Base-by-base conservation (phyloP, 2,888 invertebrate species). In the Drosophila diplacantha region DNA sequence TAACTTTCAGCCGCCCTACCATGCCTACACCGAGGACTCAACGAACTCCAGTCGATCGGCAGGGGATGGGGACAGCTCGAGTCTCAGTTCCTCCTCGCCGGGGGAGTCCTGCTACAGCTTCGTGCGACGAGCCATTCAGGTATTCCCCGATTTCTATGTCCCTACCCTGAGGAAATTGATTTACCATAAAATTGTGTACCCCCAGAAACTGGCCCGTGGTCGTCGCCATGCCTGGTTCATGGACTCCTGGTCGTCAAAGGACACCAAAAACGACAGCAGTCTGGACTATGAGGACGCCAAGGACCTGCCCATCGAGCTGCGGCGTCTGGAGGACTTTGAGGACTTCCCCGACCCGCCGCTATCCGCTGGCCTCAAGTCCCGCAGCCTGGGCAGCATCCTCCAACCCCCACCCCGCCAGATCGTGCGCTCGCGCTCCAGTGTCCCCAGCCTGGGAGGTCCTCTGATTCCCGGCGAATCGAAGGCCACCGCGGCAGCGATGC, bases 71-170 rank as follows among this genome's bases (percentile, higher is more conserved):
- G 95, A 95, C 78, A 95, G 95, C 68, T 96, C 96, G 22, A 96
- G 95, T 69, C 90, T 96, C 35, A 96, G 96, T 7, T 88, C 88
- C n/a, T 88, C 88, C 0, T 96, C 95, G 69, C 96, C 96, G 5
- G 96, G 96, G 85, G 96, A 96, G 89, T 96, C 96, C 5, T 97
- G 97, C 87, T 97, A 97, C 88, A 96, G 96, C 80, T 97, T 97
- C 87, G 96, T 97, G 6, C 90, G 96, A 46, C 91, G 95, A 81
- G 96, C 96, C 12, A 91, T 97, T 50, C 94, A 92, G 89, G 92
- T 92, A 86, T 16, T 24, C 8, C 1, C 2, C 2, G 7, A 3
- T 5, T 24, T 35, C 5, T 0, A 16, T 6, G 3, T 22, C 7
- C 1, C 3, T 18, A 14, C 6, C n/a, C n/a, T n/a, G n/a, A 29